Conservation (phyloP, 2,797 vertebrate species). For the Toxotes lorentzi region DNA sequence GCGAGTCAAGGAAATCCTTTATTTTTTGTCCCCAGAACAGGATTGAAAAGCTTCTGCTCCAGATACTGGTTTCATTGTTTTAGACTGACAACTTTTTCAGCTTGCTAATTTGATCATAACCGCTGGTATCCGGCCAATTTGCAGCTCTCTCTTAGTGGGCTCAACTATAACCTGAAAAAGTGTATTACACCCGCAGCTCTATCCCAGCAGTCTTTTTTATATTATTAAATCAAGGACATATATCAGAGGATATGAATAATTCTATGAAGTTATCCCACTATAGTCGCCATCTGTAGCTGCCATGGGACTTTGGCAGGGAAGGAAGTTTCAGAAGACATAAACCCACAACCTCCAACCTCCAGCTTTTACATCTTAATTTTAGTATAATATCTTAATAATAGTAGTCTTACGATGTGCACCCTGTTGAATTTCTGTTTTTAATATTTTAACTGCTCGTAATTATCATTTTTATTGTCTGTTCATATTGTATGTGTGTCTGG, state of each 20-base stretch:
- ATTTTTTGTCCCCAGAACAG: background rate
- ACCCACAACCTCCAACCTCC: background rate
- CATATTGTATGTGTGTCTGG: background rate
- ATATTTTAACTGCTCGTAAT: background rate
- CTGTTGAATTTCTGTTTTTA: background rate
- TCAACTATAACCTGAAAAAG: conserved; percentile 6
- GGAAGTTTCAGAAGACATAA: background rate
- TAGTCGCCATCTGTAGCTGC: background rate
- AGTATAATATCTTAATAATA: too few species aligned
- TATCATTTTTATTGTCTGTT: background rate
- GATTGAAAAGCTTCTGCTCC: background rate
- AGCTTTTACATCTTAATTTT: background rate
- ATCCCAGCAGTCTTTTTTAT: background rate
- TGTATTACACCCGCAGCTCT: background rate
- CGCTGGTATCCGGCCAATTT: background rate
- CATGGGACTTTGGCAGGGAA: background rate
- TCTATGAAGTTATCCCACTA: background rate
- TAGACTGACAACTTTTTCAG: background rate
- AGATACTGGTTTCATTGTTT: background rate
- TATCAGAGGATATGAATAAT: conserved; percentile 18
- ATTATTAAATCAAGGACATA: background rate
- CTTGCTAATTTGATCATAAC: background rate
- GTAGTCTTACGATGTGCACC: background rate
- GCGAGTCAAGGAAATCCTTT: background rate
- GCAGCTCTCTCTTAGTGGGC: background rate